These are phyloP conservation scores for Copidosoma floridanum DNA, from an alignment of 1,140 invertebrate genomes.

Conservation along the genomic window DNA sequence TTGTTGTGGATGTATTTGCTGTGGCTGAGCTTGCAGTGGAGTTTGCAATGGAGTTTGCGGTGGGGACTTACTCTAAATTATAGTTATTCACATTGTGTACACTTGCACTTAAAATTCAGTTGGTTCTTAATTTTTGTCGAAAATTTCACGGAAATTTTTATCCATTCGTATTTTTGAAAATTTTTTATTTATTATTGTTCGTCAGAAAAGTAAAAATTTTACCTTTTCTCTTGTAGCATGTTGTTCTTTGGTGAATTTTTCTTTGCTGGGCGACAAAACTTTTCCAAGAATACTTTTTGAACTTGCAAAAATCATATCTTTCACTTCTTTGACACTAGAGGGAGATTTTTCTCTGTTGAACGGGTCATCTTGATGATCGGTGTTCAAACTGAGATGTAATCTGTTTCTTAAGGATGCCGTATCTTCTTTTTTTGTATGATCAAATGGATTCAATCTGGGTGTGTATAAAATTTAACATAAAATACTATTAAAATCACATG, in stretches of 20 bases:
- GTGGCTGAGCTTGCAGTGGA: background rate
- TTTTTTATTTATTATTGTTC: too few species aligned
- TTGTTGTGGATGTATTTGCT: background rate
- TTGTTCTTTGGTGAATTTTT: conserved; percentile 58
- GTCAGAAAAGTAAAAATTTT: conserved; percentile 27
- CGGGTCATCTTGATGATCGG: conserved; percentile 45
- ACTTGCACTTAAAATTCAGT: too few species aligned
- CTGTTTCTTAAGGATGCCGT: conserved; percentile 51
- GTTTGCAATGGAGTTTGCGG: conserved; percentile 44
- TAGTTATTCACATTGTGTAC: conserved; percentile 10
- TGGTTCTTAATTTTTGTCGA: too few species aligned
- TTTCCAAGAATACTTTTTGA: conserved; percentile 78
- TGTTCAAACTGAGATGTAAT: conserved; percentile 50
- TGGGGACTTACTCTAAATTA: conserved; percentile 54
- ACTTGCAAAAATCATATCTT: conserved; percentile 70
- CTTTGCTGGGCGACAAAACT: conserved; percentile 74
- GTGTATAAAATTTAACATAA: background rate
- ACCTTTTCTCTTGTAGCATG: conserved; percentile 48
- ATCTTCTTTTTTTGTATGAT: conserved; percentile 52
- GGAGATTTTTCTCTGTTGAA: conserved; percentile 55
- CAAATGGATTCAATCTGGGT: conserved; percentile 53
- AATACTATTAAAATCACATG: background rate
- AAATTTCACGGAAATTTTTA: too few species aligned
- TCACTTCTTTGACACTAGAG: conserved; percentile 67
- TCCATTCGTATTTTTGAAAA: too few species aligned